Conservation (phyloP, 2,888 invertebrate genomes). For the Molorchus minor region DNA sequence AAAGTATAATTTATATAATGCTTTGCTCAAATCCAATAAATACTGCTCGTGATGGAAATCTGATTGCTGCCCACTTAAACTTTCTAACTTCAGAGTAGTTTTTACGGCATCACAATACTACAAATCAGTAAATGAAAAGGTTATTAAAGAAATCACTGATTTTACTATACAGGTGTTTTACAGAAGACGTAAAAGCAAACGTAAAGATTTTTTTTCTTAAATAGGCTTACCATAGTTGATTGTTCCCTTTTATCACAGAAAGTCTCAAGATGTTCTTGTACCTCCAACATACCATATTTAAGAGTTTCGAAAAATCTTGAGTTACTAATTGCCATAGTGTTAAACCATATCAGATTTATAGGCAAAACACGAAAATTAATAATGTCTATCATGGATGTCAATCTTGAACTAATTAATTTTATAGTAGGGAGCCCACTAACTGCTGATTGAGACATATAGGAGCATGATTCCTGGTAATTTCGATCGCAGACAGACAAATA, state of each 20-base stretch:
- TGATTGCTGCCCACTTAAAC: conserved; percentile 70
- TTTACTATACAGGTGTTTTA: too few species aligned
- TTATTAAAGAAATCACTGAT: too few species aligned
- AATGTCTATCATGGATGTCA: conserved; percentile 71
- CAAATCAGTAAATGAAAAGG: conserved; percentile 32
- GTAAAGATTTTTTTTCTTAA: background rate
- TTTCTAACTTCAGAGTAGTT: conserved; percentile 79
- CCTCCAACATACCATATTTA: conserved; percentile 88
- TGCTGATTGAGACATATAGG: conserved; percentile 67
- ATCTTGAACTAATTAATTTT: conserved; percentile 64
- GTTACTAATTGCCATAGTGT: conserved; percentile 76
- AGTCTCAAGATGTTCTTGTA: conserved; percentile 95
- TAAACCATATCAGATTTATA: conserved; percentile 90
- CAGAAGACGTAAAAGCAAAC: too few species aligned
- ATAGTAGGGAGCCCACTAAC: conserved; percentile 64
- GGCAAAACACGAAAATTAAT: conserved; percentile 71
- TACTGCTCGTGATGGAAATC: conserved; percentile 72
- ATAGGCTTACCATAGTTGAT: conserved; percentile 74
- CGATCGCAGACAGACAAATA: conserved; percentile 79
- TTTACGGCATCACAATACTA: conserved; percentile 86
- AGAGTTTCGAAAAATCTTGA: conserved; percentile 82
- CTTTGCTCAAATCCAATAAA: conserved; percentile 83
- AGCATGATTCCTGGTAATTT: conserved; percentile 79
- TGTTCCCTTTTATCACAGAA: conserved; percentile 93
- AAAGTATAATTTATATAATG: conserved; percentile 91